Evolutionary conservation across 2,888 invertebrate species (phyloP).

Genomic region (Chloromyia formosa): DNA sequence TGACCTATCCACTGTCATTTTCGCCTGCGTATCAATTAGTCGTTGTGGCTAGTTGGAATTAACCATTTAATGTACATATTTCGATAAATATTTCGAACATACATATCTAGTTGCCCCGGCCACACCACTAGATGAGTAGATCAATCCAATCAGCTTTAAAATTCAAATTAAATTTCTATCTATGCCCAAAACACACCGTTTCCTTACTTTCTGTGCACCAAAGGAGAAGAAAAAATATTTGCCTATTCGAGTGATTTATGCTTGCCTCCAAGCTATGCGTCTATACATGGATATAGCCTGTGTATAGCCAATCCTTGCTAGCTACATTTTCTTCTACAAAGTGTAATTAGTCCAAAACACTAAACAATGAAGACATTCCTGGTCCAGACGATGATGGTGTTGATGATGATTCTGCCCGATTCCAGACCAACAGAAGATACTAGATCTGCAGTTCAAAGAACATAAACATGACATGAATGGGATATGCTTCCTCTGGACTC

Average conservation of each 20-base stretch:
- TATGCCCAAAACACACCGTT: background rate
- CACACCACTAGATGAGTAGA: too few relatives aligned
- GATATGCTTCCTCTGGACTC: background rate
- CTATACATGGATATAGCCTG: too few relatives aligned
- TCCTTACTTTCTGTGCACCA: background rate
- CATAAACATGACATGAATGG: background rate
- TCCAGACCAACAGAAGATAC: background rate
- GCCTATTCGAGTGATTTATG: background rate
- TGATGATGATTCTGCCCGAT: background rate
- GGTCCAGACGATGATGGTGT: background rate
- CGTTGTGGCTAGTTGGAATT: too few relatives aligned
- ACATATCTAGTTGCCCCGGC: too few relatives aligned
- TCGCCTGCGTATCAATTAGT: too few relatives aligned
- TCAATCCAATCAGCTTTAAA: background rate
- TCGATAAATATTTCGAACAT: too few relatives aligned
- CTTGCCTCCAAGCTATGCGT: too few relatives aligned
- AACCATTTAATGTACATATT: too few relatives aligned
- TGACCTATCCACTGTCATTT: too few relatives aligned
- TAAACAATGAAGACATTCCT: conserved; percentile 18
- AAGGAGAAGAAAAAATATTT: background rate
- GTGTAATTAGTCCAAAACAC: conserved; percentile 2
- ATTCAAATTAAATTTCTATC: conserved; percentile 10
- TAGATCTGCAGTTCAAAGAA: background rate
- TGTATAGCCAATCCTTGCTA: too few relatives aligned
- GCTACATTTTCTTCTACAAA: background rate